phyloP scores from a whole-genome alignment of 2,113 vertebrate genomes.

The Hucho hucho region DNA sequence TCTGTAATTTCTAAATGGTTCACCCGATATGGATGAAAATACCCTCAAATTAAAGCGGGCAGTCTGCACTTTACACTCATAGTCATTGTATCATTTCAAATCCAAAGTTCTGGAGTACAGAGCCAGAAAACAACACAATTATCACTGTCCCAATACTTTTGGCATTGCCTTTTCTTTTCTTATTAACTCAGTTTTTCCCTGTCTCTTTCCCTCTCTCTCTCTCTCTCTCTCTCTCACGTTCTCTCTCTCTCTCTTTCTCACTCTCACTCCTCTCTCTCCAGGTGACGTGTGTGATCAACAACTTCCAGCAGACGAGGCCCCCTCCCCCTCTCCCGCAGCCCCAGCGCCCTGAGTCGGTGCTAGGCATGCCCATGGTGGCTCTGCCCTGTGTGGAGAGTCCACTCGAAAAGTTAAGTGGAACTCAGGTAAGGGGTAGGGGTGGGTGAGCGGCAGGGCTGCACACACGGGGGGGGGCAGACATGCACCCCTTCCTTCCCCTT shows the following conservation, averaged over 20 bases:
- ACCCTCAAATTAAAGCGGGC: too few species aligned
- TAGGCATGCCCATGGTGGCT: conserved; percentile 76
- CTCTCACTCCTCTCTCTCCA: conserved; percentile 29
- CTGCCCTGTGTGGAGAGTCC: conserved; percentile 80
- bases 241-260: neutral
- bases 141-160: too few species aligned
- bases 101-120: too few species aligned
- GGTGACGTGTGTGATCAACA: conserved; percentile 79
- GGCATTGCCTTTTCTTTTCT: too few species aligned
- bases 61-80: too few species aligned
- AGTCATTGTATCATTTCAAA: too few species aligned
- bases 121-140: too few species aligned
- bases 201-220: too few species aligned
- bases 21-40: too few species aligned
- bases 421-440: conserved; percentile 82
- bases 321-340: conserved; percentile 26
- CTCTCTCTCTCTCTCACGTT: neutral
- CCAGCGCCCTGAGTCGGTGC: conserved; percentile 65
- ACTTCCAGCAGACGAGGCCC: conserved; percentile 68
- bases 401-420: conserved; percentile 90
- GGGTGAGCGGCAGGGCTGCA: conserved; percentile 40
- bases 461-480: conserved; percentile 30
- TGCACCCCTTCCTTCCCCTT: conserved; percentile 29
- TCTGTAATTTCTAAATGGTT: too few species aligned
- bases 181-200: too few species aligned